Percentiles rank a stretch among this genome's conserved stretches.
These are phyloP conservation scores for Fregetta grallaria DNA, from an alignment of 2,113 vertebrate genomes.

Conservation along the genomic window DNA sequence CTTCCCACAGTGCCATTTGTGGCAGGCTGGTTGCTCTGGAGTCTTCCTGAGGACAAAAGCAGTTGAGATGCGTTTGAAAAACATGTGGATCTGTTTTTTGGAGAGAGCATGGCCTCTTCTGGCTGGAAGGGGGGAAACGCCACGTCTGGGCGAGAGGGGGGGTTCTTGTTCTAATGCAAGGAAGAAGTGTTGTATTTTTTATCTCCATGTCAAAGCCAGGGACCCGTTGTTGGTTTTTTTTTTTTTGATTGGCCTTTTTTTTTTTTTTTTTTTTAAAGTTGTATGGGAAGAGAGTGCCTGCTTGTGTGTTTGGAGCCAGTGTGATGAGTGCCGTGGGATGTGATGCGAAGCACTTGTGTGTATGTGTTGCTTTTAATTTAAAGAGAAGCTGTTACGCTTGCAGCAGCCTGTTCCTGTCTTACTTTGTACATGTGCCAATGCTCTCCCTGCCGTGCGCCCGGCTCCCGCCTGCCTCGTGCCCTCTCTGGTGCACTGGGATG, in stretches of 20 bases:
- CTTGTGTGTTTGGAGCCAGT: not conserved
- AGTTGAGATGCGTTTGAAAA: not conserved
- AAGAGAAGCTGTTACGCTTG: not conserved
- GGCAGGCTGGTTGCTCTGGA: not conserved
- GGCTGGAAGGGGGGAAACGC: not conserved
- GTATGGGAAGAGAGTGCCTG: not conserved
- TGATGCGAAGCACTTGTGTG: not conserved
- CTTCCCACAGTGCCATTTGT: not conserved
- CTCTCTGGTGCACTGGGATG: not conserved
- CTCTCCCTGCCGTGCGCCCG: not conserved
- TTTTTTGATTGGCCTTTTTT: not conserved
- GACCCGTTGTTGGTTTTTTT: not conserved
- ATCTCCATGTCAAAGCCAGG: not conserved
- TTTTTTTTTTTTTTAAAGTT: not conserved
- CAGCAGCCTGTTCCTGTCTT: not conserved
- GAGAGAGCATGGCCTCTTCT: not conserved
- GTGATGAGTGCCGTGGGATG: not conserved
- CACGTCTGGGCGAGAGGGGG: fast-evolving
- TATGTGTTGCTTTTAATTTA: not conserved
- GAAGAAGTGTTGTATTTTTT: not conserved
- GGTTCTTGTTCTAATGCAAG: not conserved
- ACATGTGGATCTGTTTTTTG: not conserved
- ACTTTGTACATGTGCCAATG: not conserved
- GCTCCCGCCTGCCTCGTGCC: not conserved
- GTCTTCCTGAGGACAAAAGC: not conserved